Base-by-base conservation (phyloP, 2,888 invertebrate species). In the Ennomos erosarius region DNA sequence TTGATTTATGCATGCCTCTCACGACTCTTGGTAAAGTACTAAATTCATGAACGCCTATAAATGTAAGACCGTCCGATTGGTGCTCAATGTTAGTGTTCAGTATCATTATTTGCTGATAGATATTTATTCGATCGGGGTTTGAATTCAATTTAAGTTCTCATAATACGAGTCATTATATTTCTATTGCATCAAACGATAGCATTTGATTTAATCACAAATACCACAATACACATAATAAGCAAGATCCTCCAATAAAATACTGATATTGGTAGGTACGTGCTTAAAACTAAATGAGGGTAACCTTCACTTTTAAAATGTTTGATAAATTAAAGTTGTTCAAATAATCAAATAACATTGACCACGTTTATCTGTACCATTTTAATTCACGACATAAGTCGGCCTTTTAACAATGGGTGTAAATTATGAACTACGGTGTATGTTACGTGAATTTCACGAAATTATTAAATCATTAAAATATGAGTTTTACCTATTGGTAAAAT, bases 1-100 rank as follows among this genome's bases (percentile, higher is more conserved):
- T 26, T 26, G 26, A 26, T 26, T 26, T 65, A 68, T 75, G 71
- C 73, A 77, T 79, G 77, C 61, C 52, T 55, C 33, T 45, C 59
- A 44, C 56, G 63, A 61, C 49, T 53, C 54, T 46, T 56, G 37
- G 45, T 46, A 13, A 35, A 44, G 13, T 47, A 48, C 60, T 53
- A 53, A 50, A 47, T 46, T 50, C 54, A 63, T 59, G 59, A 64
- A 57, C 58, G 47, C 33, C 16, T 49, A 13, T 36, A 26, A 10
- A 26, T 49, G 11, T 36, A 26, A 10, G 12, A n/a, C n/a, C 35
- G 46, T 44, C 45, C 53, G 39, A 44, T 48, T 39, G 6, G 35
- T 39, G 45, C 59, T 54, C 43, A 33, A 34, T 34, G 16, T 47
- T 50, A 9, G 9, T 42, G 8, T 26, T 40, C n/a, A 50, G 16